These are phyloP conservation scores for Fulmarus glacialis DNA, from an alignment of 2,113 vertebrate genomes.

Conservation along the genomic window DNA sequence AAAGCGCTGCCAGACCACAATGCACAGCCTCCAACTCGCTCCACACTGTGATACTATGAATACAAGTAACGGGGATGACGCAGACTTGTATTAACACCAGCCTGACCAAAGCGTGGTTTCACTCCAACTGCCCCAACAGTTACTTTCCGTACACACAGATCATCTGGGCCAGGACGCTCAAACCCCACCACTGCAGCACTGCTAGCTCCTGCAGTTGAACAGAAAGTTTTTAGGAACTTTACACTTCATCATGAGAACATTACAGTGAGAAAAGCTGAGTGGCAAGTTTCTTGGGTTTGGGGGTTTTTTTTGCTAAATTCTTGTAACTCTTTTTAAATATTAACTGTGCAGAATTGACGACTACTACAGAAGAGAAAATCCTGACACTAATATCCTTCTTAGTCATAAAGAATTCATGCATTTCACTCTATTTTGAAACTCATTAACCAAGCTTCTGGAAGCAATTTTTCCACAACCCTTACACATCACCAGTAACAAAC, in stretches of 20 bases:
- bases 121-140: neutral
- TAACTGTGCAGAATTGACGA: neutral
- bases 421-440: conserved; percentile 31
- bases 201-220: neutral
- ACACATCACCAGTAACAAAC: conserved; percentile 14
- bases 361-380: neutral
- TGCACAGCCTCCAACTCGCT: neutral
- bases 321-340: conserved; percentile 28
- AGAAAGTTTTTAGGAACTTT: neutral
- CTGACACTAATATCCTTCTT: neutral
- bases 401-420: conserved; percentile 35
- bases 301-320: neutral
- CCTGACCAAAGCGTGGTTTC: neutral
- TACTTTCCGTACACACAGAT: accelerated
- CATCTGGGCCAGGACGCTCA: neutral
- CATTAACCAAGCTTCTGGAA: conserved; percentile 23
- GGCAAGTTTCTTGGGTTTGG: neutral
- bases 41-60: neutral
- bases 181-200: accelerated
- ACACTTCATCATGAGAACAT: neutral
- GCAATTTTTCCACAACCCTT: conserved; percentile 5
- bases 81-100: neutral
- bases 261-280: neutral
- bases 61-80: neutral
- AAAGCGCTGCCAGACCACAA: neutral